Percentiles rank a stretch among this genome's conserved stretches.
Conservation (phyloP, 2,797 vertebrate genomes). For the Chelonia mydas region DNA sequence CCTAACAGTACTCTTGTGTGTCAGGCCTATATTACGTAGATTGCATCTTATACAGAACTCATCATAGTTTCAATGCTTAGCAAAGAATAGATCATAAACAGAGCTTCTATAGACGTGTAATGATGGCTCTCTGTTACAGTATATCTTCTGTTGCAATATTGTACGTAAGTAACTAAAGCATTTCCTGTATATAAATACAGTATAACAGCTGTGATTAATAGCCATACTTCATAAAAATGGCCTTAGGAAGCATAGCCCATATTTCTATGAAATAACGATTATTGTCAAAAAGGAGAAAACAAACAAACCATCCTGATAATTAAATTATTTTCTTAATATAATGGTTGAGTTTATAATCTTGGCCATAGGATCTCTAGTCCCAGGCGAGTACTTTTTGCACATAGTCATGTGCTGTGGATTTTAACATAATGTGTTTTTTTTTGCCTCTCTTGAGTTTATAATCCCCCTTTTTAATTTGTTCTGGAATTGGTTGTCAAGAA, state of each 20-base stretch:
- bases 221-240: neutral
- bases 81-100: slow-evolving; percentile 65
- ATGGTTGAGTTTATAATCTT: neutral
- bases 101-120: slow-evolving; percentile 52
- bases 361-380: neutral
- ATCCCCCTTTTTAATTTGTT: fast-evolving
- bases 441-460: neutral
- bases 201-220: neutral
- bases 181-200: slow-evolving; percentile 38
- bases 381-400: neutral
- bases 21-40: slow-evolving; percentile 55
- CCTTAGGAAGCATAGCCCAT: neutral
- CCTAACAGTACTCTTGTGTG: slow-evolving; percentile 51
- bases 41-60: neutral
- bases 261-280: neutral
- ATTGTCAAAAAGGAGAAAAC: neutral
- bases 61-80: slow-evolving; percentile 58
- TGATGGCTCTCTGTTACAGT: neutral
- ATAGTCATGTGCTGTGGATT: neutral
- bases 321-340: neutral
- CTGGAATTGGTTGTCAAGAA: neutral
- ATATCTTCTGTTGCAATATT: neutral
- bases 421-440: neutral
- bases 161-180: slow-evolving; percentile 27
- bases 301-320: neutral